Conservation (phyloP, 2,888 invertebrate species). For the Gastrophysa polygoni region DNA sequence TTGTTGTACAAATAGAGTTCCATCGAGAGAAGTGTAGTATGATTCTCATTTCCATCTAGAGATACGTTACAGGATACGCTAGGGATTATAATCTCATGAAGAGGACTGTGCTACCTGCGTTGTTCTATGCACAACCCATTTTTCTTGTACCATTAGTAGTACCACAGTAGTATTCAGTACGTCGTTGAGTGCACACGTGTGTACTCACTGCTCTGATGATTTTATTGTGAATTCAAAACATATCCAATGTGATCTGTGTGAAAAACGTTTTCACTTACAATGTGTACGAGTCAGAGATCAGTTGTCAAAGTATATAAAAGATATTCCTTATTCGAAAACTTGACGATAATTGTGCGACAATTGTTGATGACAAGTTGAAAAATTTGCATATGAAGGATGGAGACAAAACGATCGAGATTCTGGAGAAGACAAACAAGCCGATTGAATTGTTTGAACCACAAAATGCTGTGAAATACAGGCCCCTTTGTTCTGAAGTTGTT, state of each 20-base stretch:
- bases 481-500: background rate
- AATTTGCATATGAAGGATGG: background rate
- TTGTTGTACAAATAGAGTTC: too few species aligned
- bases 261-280: slow-evolving; percentile 4
- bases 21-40: too few species aligned
- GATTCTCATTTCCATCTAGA: too few species aligned
- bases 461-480: background rate
- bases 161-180: too few species aligned
- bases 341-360: background rate
- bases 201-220: slow-evolving; percentile 6
- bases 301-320: slow-evolving; percentile 3
- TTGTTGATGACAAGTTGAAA: slow-evolving; percentile 4
- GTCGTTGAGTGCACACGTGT: background rate
- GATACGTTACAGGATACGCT: too few species aligned
- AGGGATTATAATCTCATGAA: too few species aligned
- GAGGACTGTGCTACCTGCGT: too few species aligned
- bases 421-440: background rate
- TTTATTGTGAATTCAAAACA: slow-evolving; percentile 13
- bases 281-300: slow-evolving; percentile 8
- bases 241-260: slow-evolving; percentile 9
- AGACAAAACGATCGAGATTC: slow-evolving; percentile 1
- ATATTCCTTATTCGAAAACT: slow-evolving; percentile 1
- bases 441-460: background rate
- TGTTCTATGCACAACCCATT: too few species aligned
- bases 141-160: too few species aligned